A percentile compares a stretch with the other conserved stretches of the same genome.
Conservation (phyloP, 37 sponge, comb jelly and placozoan genomes). For the Eunapius fragilis region DNA sequence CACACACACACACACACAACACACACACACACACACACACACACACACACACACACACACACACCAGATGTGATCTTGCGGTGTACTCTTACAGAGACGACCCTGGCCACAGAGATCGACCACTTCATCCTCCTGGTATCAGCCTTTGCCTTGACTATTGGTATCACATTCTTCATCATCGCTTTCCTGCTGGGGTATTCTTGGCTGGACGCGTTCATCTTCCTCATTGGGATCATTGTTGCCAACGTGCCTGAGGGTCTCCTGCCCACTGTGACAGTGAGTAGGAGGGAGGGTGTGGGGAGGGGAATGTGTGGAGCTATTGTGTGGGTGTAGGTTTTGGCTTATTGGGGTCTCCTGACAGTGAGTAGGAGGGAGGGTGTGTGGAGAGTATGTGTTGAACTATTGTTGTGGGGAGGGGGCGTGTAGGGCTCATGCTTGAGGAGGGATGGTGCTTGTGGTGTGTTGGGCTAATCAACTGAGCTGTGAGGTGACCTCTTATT, state of each 20-base stretch:
- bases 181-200: conserved; percentile 68
- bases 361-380: too few relatives aligned
- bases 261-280: conserved; percentile 98
- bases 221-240: conserved; percentile 94
- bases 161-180: conserved; percentile 81
- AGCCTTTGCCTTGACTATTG: conserved; percentile 86
- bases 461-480: too few relatives aligned
- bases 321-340: background rate
- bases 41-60: background rate
- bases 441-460: too few relatives aligned
- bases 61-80: background rate
- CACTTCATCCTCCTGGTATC: conserved; percentile 95
- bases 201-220: conserved; percentile 85
- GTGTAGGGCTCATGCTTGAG: too few relatives aligned
- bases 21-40: background rate
- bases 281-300: conserved; percentile 16
- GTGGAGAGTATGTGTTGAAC: too few relatives aligned
- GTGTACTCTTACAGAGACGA: conserved; percentile 68
- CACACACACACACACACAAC: too few relatives aligned
- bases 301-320: background rate
- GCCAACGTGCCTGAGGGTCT: conserved; percentile 99
- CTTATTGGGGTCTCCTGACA: too few relatives aligned
- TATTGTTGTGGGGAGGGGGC: too few relatives aligned
- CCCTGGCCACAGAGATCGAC: conserved; percentile 89
- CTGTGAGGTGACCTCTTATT: too few relatives aligned